Base-by-base conservation (phyloP, 1,140 invertebrate genomes). In the Anastrepha obliqua region DNA sequence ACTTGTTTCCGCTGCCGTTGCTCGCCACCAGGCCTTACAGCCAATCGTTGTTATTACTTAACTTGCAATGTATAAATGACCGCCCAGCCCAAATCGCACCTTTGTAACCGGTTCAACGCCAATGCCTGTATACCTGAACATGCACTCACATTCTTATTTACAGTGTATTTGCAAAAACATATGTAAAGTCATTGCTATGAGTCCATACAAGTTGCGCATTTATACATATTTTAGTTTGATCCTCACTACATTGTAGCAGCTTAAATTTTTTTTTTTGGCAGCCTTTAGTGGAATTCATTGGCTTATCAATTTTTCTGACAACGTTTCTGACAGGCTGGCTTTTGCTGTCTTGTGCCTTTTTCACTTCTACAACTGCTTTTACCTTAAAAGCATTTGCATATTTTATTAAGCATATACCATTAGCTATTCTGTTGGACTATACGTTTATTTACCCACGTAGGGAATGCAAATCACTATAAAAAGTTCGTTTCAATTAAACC, bases 1-100 rank as follows among this genome's bases (percentile, higher is more conserved):
- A 88, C 88, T 86, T 87, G 87, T 88, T 85, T 62, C 81, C 81
- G 78, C 51, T 78, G 47, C 51, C 62, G 81, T 67, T 65, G 59
- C 20, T 47, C 58, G 62, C 88, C 86, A 86, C 85, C 87, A 86
- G 74, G 47, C n/a, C 13, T 55, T 7, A 47, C 74, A 17, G 47
- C 47, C n/a, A 51, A 20, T 47, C n/a, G 51, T 81, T 74, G 70
- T 74, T 51, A 81, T 81, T 55, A 81, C 47, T 55, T 55, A 81
- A 39, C 44, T 6, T 51, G 47, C 44, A 5, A 78, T 78, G 47
- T 78, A 55, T 55, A 55, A 81, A 20, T 81, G 17, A 13, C 39
- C 74, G 74, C 13, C 74, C n/a, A 81, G 74, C 74, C 74, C 74
- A 81, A 81, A 81, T 81, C 74, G 51, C 74, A 81, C 74, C 74